Evolutionary conservation across 1,140 invertebrate genomes (phyloP).

Genomic region (Spodoptera litura): DNA sequence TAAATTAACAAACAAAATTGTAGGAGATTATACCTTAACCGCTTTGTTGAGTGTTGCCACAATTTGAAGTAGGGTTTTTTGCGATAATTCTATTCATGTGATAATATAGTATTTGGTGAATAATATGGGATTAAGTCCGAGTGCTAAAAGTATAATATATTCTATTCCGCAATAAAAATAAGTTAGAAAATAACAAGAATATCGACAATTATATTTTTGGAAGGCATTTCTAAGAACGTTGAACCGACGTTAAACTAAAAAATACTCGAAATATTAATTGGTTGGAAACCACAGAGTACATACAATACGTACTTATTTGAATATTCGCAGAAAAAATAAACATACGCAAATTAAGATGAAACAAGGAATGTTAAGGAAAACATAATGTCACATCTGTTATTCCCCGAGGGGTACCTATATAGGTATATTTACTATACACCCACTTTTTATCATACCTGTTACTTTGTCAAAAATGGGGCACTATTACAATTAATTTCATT

Average conservation of each 20-base stretch:
- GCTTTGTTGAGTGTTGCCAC: constrained; percentile 26
- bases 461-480: too few species aligned
- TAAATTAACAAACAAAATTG: constrained; percentile 49
- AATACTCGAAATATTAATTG: neutral
- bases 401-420: too few species aligned
- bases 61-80: constrained; percentile 31
- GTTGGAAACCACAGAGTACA: neutral
- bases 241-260: neutral
- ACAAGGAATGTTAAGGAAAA: neutral
- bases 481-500: too few species aligned
- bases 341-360: neutral
- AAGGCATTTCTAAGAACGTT: neutral
- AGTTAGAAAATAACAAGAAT: neutral
- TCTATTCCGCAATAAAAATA: too few species aligned
- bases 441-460: too few species aligned
- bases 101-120: constrained; percentile 20
- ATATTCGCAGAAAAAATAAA: neutral
- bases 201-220: neutral
- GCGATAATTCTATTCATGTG: constrained; percentile 22
- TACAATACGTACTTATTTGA: neutral
- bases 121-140: constrained; percentile 8
- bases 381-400: too few species aligned
- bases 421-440: too few species aligned
- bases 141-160: too few species aligned
- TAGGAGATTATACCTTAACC: constrained; percentile 31